Evolutionary conservation across 2,888 invertebrate species (phyloP).

Genomic region (Xestobium rufovillosum): DNA sequence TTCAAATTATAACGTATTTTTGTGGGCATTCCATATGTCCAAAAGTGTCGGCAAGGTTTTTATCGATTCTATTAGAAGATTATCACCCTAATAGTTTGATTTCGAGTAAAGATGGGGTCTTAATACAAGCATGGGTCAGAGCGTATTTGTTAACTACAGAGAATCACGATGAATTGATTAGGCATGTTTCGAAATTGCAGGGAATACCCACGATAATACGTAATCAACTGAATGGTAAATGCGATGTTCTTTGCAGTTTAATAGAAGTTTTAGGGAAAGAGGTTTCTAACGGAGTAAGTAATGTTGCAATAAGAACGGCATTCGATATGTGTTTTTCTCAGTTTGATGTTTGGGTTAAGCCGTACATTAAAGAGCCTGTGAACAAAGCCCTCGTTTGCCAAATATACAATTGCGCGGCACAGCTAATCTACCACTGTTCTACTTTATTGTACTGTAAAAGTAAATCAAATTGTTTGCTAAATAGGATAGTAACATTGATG

Average conservation of each 20-base stretch:
- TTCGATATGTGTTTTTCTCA: conserved; percentile 35
- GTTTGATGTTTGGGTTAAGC: conserved; percentile 29
- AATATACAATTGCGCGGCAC: conserved; percentile 33
- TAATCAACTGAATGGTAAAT: conserved; percentile 17
- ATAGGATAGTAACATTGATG: conserved; percentile 44
- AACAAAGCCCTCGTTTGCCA: conserved; percentile 32
- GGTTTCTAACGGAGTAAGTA: conserved; percentile 18
- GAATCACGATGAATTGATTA: conserved; percentile 27
- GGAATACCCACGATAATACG: conserved; percentile 22
- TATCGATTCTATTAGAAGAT: conserved; percentile 29
- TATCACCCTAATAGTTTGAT: conserved; percentile 27
- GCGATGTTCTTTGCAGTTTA: conserved; percentile 32
- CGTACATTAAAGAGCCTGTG: conserved; percentile 30
- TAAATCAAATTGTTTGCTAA: conserved; percentile 44
- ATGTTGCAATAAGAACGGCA: conserved; percentile 24
- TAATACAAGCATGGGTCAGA: conserved; percentile 37
- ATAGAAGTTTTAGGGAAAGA: conserved; percentile 31
- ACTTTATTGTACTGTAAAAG: conserved; percentile 34
- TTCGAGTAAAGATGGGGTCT: conserved; percentile 29
- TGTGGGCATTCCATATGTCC: conserved; percentile 28
- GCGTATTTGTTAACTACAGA: conserved; percentile 32
- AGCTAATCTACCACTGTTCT: conserved; percentile 34
- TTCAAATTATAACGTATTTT: conserved; percentile 30
- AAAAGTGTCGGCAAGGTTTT: conserved; percentile 30
- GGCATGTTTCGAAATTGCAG: conserved; percentile 31